Evolutionary conservation across 1,140 invertebrate genomes (phyloP).

Genomic region (Yoshiicerus persimilis): DNA sequence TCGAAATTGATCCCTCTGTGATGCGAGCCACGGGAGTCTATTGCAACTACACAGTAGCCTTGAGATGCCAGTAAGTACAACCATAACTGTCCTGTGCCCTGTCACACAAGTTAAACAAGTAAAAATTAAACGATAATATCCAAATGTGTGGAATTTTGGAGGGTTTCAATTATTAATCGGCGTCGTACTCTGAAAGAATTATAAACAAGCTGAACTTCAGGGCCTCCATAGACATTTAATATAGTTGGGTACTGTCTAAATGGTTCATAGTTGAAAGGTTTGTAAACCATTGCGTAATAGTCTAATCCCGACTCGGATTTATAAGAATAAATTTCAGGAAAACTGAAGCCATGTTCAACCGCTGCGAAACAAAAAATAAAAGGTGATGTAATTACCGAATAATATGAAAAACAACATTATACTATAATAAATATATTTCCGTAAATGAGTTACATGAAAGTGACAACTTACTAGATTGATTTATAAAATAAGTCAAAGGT

Average conservation of each 20-base stretch:
- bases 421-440: no score
- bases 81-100: conserved; percentile 85
- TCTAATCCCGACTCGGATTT: conserved; percentile 70
- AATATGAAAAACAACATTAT: no score
- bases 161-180: neutral
- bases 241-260: conserved; percentile 88
- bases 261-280: conserved; percentile 74
- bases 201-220: conserved; percentile 94
- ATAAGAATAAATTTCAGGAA: conserved; percentile 71
- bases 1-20: conserved; percentile 91
- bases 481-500: conserved; percentile 68
- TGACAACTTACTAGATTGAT: conserved; percentile 59
- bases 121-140: neutral
- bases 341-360: conserved; percentile 62
- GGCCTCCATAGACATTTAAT: conserved; percentile 95
- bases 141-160: neutral
- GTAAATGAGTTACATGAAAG: no score
- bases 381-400: neutral
- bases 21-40: conserved; percentile 92
- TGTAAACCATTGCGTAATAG: conserved; percentile 89
- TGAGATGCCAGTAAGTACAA: conserved; percentile 94
- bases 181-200: conserved; percentile 85
- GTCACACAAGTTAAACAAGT: conserved; percentile 4
- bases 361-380: conserved; percentile 46
- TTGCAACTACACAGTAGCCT: conserved; percentile 92